These are phyloP conservation scores for Lemur catta DNA, from an alignment of 2,797 vertebrate genomes.

Conservation along the genomic window DNA sequence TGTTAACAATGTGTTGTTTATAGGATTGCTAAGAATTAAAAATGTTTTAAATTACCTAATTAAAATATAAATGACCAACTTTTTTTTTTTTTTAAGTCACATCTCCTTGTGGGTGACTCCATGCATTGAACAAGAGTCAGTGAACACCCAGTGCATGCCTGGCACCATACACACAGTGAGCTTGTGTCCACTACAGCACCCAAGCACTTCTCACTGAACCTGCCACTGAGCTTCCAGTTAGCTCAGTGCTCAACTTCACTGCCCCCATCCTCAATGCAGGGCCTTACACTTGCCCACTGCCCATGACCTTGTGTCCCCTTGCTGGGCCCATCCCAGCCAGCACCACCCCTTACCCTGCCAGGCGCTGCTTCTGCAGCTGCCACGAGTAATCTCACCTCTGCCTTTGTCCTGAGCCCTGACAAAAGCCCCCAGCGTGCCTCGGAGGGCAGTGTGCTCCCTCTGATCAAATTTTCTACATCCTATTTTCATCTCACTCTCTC, in stretches of 20 bases:
- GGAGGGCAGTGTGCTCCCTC: not conserved
- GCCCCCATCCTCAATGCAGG: not conserved
- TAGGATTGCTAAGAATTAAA: slow-evolving; percentile 40
- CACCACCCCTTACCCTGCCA: not conserved
- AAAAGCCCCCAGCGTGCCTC: not conserved
- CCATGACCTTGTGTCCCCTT: not conserved
- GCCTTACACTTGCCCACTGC: not conserved
- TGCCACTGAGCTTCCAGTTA: not conserved
- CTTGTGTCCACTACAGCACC: not conserved
- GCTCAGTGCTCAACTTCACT: not conserved
- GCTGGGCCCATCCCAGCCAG: not conserved
- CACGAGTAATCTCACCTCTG: not conserved
- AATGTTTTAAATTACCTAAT: not conserved
- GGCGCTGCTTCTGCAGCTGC: not conserved
- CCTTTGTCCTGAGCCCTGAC: not conserved
- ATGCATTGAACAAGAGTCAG: not conserved
- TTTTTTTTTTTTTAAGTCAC: not conserved
- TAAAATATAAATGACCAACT: not conserved
- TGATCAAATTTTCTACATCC: not conserved
- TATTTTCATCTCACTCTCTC: not conserved
- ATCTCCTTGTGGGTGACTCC: not conserved
- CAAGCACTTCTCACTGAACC: not conserved
- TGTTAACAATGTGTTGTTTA: slow-evolving; percentile 14
- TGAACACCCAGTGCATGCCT: not conserved
- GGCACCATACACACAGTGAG: not conserved